Conservation (phyloP, 2,888 invertebrate genomes). For the Cantharis rustica region DNA sequence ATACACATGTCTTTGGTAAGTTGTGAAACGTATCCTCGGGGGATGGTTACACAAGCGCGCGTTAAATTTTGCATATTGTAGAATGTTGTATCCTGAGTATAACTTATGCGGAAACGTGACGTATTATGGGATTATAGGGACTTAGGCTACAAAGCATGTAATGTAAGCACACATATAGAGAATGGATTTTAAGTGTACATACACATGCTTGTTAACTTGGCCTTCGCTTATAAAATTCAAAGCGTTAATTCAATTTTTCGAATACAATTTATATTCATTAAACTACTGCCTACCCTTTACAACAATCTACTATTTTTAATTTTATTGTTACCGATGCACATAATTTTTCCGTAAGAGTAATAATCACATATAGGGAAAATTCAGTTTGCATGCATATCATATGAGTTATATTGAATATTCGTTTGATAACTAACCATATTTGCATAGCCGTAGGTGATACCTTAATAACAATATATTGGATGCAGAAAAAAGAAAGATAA, state of each 20-base stretch:
- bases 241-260: background rate
- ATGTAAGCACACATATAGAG: conserved; percentile 7
- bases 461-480: background rate
- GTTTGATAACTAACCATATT: background rate
- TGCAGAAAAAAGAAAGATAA: conserved; percentile 6
- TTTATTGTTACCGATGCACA: background rate
- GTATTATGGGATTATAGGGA: conserved; percentile 17
- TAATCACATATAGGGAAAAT: background rate
- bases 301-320: background rate
- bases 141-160: conserved; percentile 18
- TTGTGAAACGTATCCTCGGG: conserved; percentile 14
- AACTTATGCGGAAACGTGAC: conserved; percentile 16
- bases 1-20: conserved; percentile 9
- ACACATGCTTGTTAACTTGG: background rate
- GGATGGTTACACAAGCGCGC: conserved; percentile 10
- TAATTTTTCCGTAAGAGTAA: background rate
- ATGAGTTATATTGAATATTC: background rate
- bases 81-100: conserved; percentile 9
- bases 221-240: background rate
- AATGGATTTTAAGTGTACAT: conserved; percentile 9
- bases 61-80: conserved; percentile 19
- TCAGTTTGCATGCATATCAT: background rate
- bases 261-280: background rate
- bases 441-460: background rate
- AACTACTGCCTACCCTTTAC: background rate